Base-by-base conservation (phyloP, 2,797 vertebrate genomes). In the Myioborus melanocephalus region DNA sequence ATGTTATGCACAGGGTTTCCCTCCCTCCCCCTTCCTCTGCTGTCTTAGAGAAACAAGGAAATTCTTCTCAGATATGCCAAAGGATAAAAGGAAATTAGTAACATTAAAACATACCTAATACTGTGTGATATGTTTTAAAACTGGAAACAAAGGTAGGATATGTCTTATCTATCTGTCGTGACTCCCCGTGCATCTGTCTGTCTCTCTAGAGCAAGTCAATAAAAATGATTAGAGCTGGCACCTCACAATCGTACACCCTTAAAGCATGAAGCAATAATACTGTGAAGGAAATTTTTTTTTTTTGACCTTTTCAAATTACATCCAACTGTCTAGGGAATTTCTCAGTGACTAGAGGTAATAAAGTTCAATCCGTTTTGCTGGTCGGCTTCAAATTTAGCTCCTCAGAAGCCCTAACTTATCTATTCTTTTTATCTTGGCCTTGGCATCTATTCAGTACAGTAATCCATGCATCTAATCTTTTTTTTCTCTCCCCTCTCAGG, bases 261-360 rank as follows among this genome's bases (percentile, higher is more conserved):
- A 98, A 98, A 98, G 96, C 97, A 96, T 94, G 93, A 95, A 97
- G 96, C 96, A 95, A 93, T 97, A 98, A 97, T 97, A 96, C 96
- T 93, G 96, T 85, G 97, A 94, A 97, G 95, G 96, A 97, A 97
- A 96, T 97, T 97, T 97, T 97, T 97, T 97, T 97, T 97, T 96
- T 92, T 96, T 97, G 97, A 98, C 97, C 97, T 98, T 98, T 98
- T 98, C 97, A 98, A 98, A 98, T 98, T 98, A 96, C 97, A 98
- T 98, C 97, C 97, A 96, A 97, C 97, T 97, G 94, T 98, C 97
- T 98, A 60, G 98, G 98, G 98, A 98, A 98, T 98, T 98, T 98
- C 97, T 97, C 97, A 97, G 97, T 97, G 97, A 98, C 97, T 97
- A 92, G 95, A 98, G 97, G 97, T 98, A 98, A 98, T 98, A 98